Evolutionary conservation across 2,797 vertebrate species (phyloP).

Genomic region (Euphonia xanthogaster): DNA sequence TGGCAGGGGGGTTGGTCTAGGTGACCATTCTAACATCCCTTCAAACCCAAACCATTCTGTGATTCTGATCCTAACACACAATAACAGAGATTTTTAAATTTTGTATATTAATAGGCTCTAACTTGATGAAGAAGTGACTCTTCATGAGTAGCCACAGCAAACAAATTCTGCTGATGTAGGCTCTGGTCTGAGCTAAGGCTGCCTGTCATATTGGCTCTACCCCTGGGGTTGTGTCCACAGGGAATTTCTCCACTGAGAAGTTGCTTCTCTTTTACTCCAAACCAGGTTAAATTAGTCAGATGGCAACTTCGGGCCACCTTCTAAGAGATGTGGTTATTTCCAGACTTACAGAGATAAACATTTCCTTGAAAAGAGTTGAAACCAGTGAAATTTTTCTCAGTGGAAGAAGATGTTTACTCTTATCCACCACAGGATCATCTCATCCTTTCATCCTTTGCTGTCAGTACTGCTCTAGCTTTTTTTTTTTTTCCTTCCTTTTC

Average conservation of each 20-base stretch:
- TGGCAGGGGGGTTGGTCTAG: neutral
- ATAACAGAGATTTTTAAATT: neutral
- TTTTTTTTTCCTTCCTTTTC: neutral
- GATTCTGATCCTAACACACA: neutral
- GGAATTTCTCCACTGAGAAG: neutral
- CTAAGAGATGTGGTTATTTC: neutral
- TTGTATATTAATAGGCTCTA: neutral
- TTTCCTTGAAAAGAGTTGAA: neutral
- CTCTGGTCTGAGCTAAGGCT: neutral
- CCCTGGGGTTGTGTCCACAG: neutral
- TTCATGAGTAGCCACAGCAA: neutral
- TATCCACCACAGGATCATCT: neutral
- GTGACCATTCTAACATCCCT: neutral
- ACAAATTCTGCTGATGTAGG: neutral
- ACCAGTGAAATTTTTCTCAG: neutral
- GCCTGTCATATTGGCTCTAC: neutral
- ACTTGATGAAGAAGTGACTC: neutral
- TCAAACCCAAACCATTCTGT: neutral
- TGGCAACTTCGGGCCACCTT: neutral
- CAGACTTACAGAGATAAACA: neutral
- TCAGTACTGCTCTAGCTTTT: neutral
- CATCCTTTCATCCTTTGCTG: neutral
- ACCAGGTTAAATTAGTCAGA: neutral
- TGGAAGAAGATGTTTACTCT: neutral
- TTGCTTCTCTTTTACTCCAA: neutral